Percentiles rank a stretch among this genome's conserved stretches.
These are phyloP conservation scores for Nycticebus coucang DNA, from an alignment of 2,113 vertebrate species.

Conservation along the genomic window DNA sequence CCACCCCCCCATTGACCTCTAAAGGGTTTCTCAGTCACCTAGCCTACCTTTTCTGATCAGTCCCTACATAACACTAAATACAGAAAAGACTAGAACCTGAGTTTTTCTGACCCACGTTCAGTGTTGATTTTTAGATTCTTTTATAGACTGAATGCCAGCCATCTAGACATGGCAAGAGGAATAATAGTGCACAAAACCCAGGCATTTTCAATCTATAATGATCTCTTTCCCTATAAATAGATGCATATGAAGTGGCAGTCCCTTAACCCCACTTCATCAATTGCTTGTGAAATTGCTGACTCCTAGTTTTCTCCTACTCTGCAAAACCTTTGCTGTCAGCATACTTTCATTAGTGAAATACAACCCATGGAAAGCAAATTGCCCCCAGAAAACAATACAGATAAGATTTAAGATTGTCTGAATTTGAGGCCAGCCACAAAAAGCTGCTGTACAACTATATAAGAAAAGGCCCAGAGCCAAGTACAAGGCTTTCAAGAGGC, in stretches of 20 bases:
- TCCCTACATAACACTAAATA: not conserved
- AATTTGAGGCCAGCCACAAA: not conserved
- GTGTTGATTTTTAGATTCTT: not conserved
- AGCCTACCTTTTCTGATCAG: not conserved
- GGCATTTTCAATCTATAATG: not conserved
- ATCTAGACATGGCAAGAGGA: not conserved
- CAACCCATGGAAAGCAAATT: not conserved
- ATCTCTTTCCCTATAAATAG: not conserved
- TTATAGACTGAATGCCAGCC: not conserved
- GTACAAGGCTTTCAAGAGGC: not conserved
- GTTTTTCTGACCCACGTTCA: not conserved
- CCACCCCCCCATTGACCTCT: not conserved
- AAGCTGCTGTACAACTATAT: not conserved
- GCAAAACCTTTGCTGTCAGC: constrained; percentile 18
- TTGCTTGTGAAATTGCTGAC: not conserved
- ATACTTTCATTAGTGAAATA: constrained; percentile 46
- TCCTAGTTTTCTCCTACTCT: not conserved
- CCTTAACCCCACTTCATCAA: not conserved
- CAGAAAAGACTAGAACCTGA: not conserved
- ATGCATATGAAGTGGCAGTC: not conserved
- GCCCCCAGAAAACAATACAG: constrained; percentile 23
- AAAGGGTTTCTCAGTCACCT: not conserved
- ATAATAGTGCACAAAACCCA: not conserved
- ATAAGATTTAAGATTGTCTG: constrained; percentile 10
- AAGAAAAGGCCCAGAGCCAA: constrained; percentile 46